Conservation (phyloP, 1,140 invertebrate genomes). For the Archivesica marissinica region DNA sequence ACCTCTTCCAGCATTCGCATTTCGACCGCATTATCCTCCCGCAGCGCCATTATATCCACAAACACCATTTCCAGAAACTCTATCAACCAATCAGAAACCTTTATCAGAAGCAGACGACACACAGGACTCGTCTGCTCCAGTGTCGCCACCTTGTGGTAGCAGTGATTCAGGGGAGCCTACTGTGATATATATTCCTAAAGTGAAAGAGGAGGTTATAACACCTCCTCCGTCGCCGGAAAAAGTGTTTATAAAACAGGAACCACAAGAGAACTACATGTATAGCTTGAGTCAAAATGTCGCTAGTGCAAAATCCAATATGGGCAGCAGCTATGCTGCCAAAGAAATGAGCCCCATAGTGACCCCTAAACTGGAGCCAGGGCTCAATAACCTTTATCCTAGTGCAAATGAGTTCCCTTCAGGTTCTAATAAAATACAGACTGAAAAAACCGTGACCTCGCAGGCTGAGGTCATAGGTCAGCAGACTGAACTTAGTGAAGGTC, state of each 20-base stretch:
- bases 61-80: constrained; percentile 11
- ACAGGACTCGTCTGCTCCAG: constrained; percentile 9
- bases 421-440: constrained; percentile 40
- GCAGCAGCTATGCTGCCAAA: constrained; percentile 12
- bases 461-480: constrained; percentile 56
- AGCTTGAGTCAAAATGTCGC: constrained; percentile 43
- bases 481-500: constrained; percentile 51
- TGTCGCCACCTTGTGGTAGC: constrained; percentile 17
- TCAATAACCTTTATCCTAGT: constrained; percentile 40
- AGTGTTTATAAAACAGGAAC: constrained; percentile 83
- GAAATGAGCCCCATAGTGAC: constrained; percentile 45
- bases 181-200: constrained; percentile 52
- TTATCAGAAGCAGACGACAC: constrained; percentile 39
- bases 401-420: constrained; percentile 31
- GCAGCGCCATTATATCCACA: constrained; percentile 16
- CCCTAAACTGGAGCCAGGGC: constrained; percentile 53
- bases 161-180: constrained; percentile 46
- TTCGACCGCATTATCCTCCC: constrained; percentile 25
- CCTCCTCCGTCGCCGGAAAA: constrained; percentile 82
- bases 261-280: constrained; percentile 68
- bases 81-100: constrained; percentile 29
- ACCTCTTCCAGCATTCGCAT: constrained; percentile 49
- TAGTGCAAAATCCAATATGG: constrained; percentile 28
- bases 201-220: constrained; percentile 68
- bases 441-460: constrained; percentile 67